These are phyloP conservation scores for Gasteruption jaculator DNA, from an alignment of 2,888 invertebrate genomes.

Conservation along the genomic window DNA sequence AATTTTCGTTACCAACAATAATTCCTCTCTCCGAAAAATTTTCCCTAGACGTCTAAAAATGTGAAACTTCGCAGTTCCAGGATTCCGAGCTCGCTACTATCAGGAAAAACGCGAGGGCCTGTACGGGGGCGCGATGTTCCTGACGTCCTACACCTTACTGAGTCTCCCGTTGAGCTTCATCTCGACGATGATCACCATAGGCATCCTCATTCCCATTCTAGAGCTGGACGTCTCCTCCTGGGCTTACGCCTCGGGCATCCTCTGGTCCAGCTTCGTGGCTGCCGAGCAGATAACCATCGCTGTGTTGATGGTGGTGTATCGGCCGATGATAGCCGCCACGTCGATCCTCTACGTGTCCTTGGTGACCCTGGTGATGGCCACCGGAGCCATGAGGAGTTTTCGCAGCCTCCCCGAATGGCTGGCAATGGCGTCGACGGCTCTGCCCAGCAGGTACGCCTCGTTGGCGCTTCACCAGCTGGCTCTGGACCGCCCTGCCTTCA, in stretches of 20 bases:
- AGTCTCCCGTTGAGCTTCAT: slow-evolving; percentile 79
- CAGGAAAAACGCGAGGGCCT: slow-evolving; percentile 87
- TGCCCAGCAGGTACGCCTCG: slow-evolving; percentile 46
- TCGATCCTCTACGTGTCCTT: slow-evolving; percentile 75
- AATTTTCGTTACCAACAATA: no score
- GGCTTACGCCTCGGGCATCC: slow-evolving; percentile 49
- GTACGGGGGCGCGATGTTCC: slow-evolving; percentile 80
- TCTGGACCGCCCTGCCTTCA: slow-evolving; percentile 35
- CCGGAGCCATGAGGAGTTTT: slow-evolving; percentile 42
- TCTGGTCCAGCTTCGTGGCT: slow-evolving; percentile 83
- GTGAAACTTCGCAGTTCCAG: no score
- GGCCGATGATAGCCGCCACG: slow-evolving; percentile 72
- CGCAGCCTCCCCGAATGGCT: slow-evolving; percentile 44
- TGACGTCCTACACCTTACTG: slow-evolving; percentile 76
- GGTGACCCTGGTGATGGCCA: slow-evolving; percentile 54
- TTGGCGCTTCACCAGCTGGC: slow-evolving; percentile 44
- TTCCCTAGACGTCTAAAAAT: no score
- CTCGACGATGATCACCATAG: slow-evolving; percentile 67
- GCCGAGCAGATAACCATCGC: slow-evolving; percentile 83
- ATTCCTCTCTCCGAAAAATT: no score
- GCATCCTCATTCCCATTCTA: slow-evolving; percentile 63
- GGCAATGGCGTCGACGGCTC: slow-evolving; percentile 38
- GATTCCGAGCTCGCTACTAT: slow-evolving; percentile 85
- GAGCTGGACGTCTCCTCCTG: slow-evolving; percentile 39
- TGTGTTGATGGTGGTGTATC: slow-evolving; percentile 75